Evolutionary conservation across 1,140 invertebrate genomes (phyloP).

Genomic region (Zophobas atratus): DNA sequence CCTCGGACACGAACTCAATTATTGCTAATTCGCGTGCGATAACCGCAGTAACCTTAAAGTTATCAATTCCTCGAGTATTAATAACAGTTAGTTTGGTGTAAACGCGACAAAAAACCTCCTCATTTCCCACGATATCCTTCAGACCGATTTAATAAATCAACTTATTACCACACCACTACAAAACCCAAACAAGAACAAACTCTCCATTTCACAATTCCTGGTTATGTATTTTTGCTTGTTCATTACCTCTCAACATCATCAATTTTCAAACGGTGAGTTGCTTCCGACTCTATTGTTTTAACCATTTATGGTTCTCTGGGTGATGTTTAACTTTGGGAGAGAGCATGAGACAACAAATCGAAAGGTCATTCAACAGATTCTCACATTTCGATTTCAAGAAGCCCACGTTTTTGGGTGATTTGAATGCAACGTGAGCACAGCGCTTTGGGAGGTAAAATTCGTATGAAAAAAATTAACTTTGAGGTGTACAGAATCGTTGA

Average conservation of each 20-base stretch:
- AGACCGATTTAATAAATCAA: conserved; percentile 18
- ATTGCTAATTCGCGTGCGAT: background rate
- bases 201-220: conserved; percentile 4
- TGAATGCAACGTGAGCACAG: too few species aligned
- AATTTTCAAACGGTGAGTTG: too few species aligned
- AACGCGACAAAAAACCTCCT: background rate
- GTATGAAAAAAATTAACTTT: too few species aligned
- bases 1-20: background rate
- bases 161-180: background rate
- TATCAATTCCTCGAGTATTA: background rate
- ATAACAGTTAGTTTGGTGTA: conserved; percentile 4
- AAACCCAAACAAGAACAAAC: background rate
- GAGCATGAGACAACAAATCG: background rate
- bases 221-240: too few species aligned
- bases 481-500: too few species aligned
- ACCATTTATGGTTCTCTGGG: background rate
- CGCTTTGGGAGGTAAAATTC: too few species aligned
- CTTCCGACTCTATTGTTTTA: background rate
- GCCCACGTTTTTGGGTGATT: too few species aligned
- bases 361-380: background rate
- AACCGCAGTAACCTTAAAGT: background rate
- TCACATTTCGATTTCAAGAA: background rate
- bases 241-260: too few species aligned
- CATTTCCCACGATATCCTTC: conserved; percentile 11
- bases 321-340: background rate